Evolutionary conservation across 1,140 invertebrate species (phyloP), one percentile per base, ranked within the genome.

Genomic region (Ephestia elutella): DNA sequence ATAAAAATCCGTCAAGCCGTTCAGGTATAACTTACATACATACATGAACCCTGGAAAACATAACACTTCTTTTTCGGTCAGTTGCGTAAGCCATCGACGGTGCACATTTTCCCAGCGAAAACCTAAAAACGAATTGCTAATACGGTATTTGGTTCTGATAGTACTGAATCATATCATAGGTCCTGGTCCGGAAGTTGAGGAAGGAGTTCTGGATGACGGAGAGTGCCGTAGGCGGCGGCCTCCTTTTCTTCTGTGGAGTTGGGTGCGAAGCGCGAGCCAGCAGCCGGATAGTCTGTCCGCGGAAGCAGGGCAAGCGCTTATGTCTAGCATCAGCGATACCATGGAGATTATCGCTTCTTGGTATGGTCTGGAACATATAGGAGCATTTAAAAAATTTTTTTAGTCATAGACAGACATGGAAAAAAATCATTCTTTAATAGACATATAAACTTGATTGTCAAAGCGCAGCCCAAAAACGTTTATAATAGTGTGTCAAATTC

Each of bases 71-170:
- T 3, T 7, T 7, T 25, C 21, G 21, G n/a, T n/a, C n/a, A n/a
- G n/a, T n/a, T n/a, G n/a, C n/a, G n/a, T n/a, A n/a, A n/a, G n/a
- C n/a, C n/a, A n/a, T n/a, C n/a, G n/a, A n/a, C n/a, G n/a, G n/a
- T n/a, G n/a, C n/a, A n/a, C n/a, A n/a, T n/a, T n/a, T n/a, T n/a
- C 21, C 2, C 21, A 25, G 21, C 21, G 21, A 10, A 10, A 32
- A 10, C 7, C 30, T 32, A 32, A n/a, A 32, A 32, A 10, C 30
- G 4, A 10, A 32, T n/a, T n/a, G n/a, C 90, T 95, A 99, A 89
- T 98, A 99, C 18, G 97, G 97, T 87, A 99, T 99, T 90, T 99
- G 96, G 90, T 99, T 99, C 85, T 99, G 98, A 89, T 98, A 97
- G 92, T 97, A 99, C 90, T 99, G 99, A 70, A 99, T 96, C 92